These are phyloP conservation scores for Dryadula phaetusa DNA, from an alignment of 2,888 invertebrate genomes.

Conservation along the genomic window DNA sequence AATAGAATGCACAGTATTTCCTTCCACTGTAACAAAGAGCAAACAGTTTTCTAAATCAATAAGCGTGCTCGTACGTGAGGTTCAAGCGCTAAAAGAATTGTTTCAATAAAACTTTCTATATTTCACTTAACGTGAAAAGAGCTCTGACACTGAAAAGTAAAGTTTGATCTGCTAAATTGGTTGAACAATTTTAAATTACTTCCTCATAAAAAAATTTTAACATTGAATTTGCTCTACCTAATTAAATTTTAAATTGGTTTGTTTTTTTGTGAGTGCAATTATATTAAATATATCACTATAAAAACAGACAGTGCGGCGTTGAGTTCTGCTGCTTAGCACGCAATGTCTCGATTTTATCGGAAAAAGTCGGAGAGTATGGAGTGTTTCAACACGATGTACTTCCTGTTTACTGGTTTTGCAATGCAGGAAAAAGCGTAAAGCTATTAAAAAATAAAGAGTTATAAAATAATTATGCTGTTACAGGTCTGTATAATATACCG, in stretches of 20 bases:
- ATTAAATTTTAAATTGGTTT: background rate
- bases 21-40: background rate
- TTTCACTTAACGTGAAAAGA: background rate
- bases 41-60: constrained; percentile 10
- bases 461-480: too few relatives aligned
- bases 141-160: background rate
- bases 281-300: too few relatives aligned
- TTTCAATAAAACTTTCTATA: constrained; percentile 13
- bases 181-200: background rate
- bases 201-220: background rate
- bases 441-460: too few relatives aligned
- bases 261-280: background rate
- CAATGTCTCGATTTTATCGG: too few relatives aligned
- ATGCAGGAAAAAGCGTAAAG: too few relatives aligned
- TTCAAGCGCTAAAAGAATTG: constrained; percentile 13
- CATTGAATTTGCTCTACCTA: background rate
- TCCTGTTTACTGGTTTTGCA: too few relatives aligned
- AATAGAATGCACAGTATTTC: background rate
- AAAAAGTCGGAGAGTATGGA: too few relatives aligned
- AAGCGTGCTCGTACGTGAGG: constrained; percentile 2
- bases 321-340: too few relatives aligned
- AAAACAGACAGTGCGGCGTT: too few relatives aligned
- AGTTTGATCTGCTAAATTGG: constrained; percentile 16
- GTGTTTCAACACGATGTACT: too few relatives aligned
- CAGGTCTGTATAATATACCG: too few relatives aligned